phyloP scores from a whole-genome alignment of 2,888 invertebrate species.

The Philereme vetulata region DNA sequence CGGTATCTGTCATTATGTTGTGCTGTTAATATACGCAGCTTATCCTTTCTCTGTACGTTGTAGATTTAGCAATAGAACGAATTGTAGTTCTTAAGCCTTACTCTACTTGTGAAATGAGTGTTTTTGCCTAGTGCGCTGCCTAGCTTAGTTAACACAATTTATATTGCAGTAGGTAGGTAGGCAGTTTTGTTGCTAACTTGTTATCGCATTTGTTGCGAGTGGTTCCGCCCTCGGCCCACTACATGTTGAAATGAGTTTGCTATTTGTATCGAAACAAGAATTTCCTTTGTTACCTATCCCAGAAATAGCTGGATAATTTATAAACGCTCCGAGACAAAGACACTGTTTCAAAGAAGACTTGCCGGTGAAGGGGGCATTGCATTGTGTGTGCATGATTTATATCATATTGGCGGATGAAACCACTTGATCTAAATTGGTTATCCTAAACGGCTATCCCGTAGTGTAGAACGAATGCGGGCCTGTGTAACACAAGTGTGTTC shows the following conservation, averaged over 20 bases:
- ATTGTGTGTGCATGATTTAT: conserved; percentile 5
- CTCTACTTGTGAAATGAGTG: neutral
- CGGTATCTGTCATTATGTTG: too few species aligned
- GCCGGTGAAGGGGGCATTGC: conserved; percentile 5
- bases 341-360: neutral
- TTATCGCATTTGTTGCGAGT: conserved; percentile 10
- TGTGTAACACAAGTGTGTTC: too few species aligned
- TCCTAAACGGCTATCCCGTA: neutral
- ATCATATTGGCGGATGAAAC: conserved; percentile 15
- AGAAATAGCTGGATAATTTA: conserved; percentile 8
- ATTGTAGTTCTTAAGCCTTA: too few species aligned
- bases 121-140: conserved; percentile 7
- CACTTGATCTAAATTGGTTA: conserved; percentile 19
- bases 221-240: conserved; percentile 3
- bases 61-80: too few species aligned
- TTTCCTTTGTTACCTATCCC: conserved; percentile 6
- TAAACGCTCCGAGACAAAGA: conserved; percentile 3
- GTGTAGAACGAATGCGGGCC: neutral
- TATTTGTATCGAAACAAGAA: conserved; percentile 10
- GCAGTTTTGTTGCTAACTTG: conserved; percentile 7
- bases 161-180: conserved; percentile 7
- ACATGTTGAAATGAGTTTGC: conserved; percentile 7
- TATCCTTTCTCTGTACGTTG: too few species aligned
- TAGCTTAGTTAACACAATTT: conserved; percentile 1
- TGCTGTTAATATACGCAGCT: too few species aligned